Evolutionary conservation across 2,888 invertebrate genomes (phyloP).

Genomic region (Andrena haemorrhoa): DNA sequence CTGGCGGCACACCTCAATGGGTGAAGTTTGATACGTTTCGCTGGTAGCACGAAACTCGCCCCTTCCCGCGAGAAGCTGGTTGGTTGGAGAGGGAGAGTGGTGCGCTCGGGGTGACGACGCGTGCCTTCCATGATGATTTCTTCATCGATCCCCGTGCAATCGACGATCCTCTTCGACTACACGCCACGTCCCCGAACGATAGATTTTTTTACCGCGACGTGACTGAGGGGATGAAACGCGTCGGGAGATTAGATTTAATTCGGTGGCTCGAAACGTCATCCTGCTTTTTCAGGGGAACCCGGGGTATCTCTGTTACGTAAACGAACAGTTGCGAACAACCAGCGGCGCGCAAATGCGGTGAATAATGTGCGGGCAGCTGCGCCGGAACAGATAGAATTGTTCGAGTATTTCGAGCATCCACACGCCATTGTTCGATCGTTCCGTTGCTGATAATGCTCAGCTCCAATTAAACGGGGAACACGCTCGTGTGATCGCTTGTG

Average conservation of each 20-base stretch:
- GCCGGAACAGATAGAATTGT: conserved; percentile 47
- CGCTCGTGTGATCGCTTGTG: not conserved
- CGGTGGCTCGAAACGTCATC: not conserved
- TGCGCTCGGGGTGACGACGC: not conserved
- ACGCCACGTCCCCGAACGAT: not conserved
- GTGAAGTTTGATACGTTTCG: conserved; percentile 1
- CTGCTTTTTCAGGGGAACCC: not conserved
- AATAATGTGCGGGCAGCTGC: conserved; percentile 32
- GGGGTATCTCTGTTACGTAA: conserved; percentile 14
- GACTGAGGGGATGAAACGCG: not conserved
- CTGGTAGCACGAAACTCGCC: conserved; percentile 1
- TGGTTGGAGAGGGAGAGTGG: not conserved
- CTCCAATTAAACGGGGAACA: conserved; percentile 8
- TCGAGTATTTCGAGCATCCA: conserved; percentile 25
- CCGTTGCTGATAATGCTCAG: not conserved
- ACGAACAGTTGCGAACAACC: conserved; percentile 10
- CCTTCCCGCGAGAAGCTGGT: not conserved
- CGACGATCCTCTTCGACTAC: not conserved
- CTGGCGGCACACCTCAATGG: not conserved
- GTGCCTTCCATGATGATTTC: not conserved
- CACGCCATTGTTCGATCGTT: conserved; percentile 39
- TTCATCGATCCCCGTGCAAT: not conserved
- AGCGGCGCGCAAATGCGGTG: not conserved
- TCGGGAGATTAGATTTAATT: not conserved
- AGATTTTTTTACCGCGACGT: not conserved